These are phyloP conservation scores for Apodemus speciosus DNA, from an alignment of 2,113 vertebrate species.

Conservation along the genomic window DNA sequence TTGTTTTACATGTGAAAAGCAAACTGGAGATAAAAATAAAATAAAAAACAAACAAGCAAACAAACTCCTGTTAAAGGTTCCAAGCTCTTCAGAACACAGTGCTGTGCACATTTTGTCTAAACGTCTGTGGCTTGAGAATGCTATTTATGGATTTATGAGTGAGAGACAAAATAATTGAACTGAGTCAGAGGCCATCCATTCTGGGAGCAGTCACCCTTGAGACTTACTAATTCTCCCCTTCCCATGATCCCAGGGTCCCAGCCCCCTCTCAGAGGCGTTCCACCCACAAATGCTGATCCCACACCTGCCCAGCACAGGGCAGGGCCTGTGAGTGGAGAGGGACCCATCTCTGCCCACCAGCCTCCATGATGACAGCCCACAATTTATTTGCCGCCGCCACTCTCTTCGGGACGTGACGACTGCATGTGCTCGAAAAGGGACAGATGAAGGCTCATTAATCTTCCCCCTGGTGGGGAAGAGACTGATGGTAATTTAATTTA, in stretches of 20 bases:
- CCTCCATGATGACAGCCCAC: conserved; percentile 39
- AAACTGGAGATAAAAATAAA: neutral
- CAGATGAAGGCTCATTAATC: conserved; percentile 69
- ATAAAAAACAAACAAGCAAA: neutral
- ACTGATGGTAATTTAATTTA: conserved; percentile 1
- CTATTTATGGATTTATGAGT: neutral
- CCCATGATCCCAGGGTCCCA: neutral
- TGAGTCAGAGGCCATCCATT: neutral
- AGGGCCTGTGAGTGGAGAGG: neutral
- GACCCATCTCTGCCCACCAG: neutral
- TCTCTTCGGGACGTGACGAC: conserved; percentile 48
- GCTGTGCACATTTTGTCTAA: neutral
- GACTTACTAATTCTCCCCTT: neutral
- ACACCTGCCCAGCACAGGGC: neutral
- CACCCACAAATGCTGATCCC: neutral
- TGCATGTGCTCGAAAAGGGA: neutral
- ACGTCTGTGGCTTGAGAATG: neutral
- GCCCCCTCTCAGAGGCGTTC: neutral
- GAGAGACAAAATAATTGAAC: neutral
- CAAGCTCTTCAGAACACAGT: neutral
- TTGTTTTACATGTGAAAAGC: neutral
- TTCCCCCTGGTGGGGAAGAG: conserved; percentile 53
- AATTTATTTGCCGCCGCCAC: conserved; percentile 55
- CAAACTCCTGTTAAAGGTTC: neutral
- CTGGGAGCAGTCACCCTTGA: neutral